These are phyloP conservation scores for Decapterus maruadsi DNA, from an alignment of 2,797 vertebrate species.

Conservation along the genomic window DNA sequence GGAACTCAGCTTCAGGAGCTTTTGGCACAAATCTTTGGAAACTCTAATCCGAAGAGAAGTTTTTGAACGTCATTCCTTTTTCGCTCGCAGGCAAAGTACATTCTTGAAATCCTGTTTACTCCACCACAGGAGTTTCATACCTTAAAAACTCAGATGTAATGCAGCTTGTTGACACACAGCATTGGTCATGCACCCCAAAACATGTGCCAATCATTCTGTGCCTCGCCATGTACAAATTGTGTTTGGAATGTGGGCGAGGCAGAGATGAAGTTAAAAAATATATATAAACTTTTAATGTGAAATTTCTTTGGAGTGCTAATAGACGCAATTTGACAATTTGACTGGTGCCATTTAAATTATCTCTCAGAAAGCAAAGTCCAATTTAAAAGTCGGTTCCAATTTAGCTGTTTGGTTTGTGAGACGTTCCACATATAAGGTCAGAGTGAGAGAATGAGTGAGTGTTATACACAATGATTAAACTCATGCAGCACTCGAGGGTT, in stretches of 20 bases:
- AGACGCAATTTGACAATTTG: constrained; percentile 8
- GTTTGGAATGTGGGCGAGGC: neutral
- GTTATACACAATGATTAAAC: constrained; percentile 62
- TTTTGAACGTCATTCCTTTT: constrained; percentile 5
- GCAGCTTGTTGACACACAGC: neutral
- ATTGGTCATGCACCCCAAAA: neutral
- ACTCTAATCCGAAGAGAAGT: constrained; percentile 7
- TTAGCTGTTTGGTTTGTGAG: constrained; percentile 43
- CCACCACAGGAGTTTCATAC: neutral
- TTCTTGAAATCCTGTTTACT: constrained; percentile 26
- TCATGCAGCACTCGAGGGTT: constrained; percentile 53
- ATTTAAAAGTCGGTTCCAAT: constrained; percentile 28
- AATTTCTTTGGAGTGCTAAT: constrained; percentile 5
- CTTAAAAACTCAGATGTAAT: constrained; percentile 3
- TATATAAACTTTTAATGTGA: neutral
- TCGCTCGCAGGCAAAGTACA: neutral
- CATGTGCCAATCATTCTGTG: neutral
- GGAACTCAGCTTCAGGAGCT: neutral
- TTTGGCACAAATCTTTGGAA: neutral
- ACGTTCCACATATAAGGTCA: constrained; percentile 48
- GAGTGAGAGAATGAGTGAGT: constrained; percentile 38
- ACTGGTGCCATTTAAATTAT: constrained; percentile 13
- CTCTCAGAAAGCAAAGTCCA: constrained; percentile 16
- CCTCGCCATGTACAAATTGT: neutral
- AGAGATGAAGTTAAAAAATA: neutral